Base-by-base conservation (phyloP, 2,113 vertebrate genomes). In the Caloenas nicobarica region DNA sequence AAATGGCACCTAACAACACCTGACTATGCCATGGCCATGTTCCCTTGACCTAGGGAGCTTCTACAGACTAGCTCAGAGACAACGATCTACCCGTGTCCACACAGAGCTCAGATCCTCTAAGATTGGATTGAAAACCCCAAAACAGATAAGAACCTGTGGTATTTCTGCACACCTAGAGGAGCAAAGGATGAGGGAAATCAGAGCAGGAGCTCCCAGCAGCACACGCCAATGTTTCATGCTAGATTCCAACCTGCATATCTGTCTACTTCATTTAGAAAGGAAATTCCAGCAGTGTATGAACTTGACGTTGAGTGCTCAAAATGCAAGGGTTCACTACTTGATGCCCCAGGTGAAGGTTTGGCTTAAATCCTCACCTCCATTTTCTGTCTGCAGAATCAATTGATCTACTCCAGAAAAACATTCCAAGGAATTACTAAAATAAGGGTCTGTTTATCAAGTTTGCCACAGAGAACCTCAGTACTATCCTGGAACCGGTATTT, bases 1-100 rank as follows among this genome's bases (percentile, higher is more conserved):
- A 40, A 26, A 46, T 5, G 5, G 12, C 29, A 53, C 48, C 38
- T 72, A 40, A 4, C 0, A 1, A 50, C 13, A 48, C 4, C 26
- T 1, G 25, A 5, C 28, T 1, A 8, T 9, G n/a, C 38, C 25
- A 2, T 0, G 24, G 36, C 50, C 33, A 17, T 0, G 1, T 40
- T 34, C 4, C 0, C 58, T 15, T 3, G 29, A 64, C 3, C 26
- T 13, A 3, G 18, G 31, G 13, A 38, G 19, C 17, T 16, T 22
- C 34, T 5, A 4, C 31, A 18, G 42, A 16, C 14, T 4, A 21
- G 34, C 40, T 68, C 28, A 5, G 51, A 33, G 42, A 28, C 4
- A 28, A 61, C 1, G 9, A 78, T 13, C 26, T 4, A 54, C 46
- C 34, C 17, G 1, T 2, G 4, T 13, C 40, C 29, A 31, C 42